Base-by-base conservation (phyloP, 2,888 invertebrate species). In the Arrhopalites spinosus region DNA sequence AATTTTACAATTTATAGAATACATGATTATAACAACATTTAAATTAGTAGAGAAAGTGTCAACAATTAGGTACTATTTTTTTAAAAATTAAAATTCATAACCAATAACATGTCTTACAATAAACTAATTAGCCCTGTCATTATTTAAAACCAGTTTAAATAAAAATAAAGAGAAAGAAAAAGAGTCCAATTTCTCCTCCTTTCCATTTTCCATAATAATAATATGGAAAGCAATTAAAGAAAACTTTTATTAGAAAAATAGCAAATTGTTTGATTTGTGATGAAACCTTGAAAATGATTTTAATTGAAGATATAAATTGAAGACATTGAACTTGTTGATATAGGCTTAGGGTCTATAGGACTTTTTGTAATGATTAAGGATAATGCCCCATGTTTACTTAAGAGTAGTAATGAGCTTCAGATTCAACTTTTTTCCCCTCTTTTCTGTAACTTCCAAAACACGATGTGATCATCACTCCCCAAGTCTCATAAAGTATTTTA, bases 241-340 rank as follows among this genome's bases (percentile, higher is more conserved):
- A n/a, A 69, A 69, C 1, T 59, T 71, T 72, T 72, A 72, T 72
- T 45, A 61, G 23, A 50, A 64, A 43, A 61, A 72, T 27, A 7
- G 47, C 63, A 63, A 72, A 72, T 63, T 72, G 72, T 50, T 64
- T 50, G 63, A 50, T 64, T 63, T 47, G 72, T 72, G 72, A 47
- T 29, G 72, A 72, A 72, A 61, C 29, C 71, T 71, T 63, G 17
- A 30, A 36, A 59, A 71, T 71, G 71, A 56, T n/a, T 59, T 71
- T 71, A 71, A 71, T 59, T 56, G 71, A 61, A 71, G 36, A 71
- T 47, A 72, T 72, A 72, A 72, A 64, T 47, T 36, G 63, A 63
- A 72, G 63, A 72, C 72, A 63, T 72, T 72, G 72, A 72, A 72
- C 72, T 50, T 72, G 63, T 72, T 63, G 23, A 63, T 43, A 64